These are phyloP conservation scores for Tapirus indicus DNA, from an alignment of 2,797 vertebrate genomes.

Conservation along the genomic window DNA sequence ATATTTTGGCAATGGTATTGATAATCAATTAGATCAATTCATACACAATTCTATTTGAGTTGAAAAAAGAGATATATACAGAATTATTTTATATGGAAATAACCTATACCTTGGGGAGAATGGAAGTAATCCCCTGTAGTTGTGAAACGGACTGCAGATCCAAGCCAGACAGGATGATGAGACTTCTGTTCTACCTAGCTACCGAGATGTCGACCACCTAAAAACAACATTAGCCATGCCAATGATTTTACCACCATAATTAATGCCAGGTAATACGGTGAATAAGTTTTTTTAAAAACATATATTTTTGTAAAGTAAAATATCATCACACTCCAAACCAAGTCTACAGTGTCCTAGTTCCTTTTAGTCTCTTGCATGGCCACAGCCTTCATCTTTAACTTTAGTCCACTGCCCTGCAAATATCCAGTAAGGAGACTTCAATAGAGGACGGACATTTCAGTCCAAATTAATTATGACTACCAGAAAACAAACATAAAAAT, in stretches of 20 bases:
- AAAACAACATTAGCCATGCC: background rate
- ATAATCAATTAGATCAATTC: background rate
- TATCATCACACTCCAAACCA: background rate
- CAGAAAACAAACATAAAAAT: slow-evolving; percentile 1
- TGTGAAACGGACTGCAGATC: background rate
- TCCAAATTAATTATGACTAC: background rate
- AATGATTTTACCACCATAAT: background rate
- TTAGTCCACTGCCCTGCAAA: background rate
- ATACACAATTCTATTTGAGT: background rate
- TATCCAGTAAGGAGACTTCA: background rate
- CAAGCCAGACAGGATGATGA: background rate
- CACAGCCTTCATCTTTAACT: background rate
- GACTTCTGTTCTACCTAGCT: background rate
- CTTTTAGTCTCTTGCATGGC: background rate
- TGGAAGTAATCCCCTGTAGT: background rate
- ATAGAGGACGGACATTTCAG: background rate
- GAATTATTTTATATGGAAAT: background rate
- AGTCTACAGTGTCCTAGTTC: background rate
- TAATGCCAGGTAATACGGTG: background rate
- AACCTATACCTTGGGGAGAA: background rate
- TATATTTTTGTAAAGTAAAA: slow-evolving; percentile 40
- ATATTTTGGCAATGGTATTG: background rate
- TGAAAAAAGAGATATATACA: background rate
- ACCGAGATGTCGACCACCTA: background rate
- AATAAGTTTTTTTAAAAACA: background rate